phyloP scores from a whole-genome alignment of 1,140 invertebrate genomes.

The Steinernema khuongi region DNA sequence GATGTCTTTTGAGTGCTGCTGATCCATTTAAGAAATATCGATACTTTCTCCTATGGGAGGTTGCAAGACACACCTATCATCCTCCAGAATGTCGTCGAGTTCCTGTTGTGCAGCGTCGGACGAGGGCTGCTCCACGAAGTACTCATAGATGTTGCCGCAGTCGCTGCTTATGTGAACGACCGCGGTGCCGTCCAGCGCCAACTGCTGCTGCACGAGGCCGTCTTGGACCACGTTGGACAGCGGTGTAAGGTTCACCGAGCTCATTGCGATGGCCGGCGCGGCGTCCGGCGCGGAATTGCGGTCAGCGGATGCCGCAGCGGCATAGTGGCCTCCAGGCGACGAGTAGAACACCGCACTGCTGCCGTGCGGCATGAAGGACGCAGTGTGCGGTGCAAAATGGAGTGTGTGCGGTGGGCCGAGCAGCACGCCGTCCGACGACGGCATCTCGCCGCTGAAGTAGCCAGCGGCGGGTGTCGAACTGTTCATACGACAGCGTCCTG shows the following conservation, averaged over 20 bases:
- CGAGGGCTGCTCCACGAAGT: neutral
- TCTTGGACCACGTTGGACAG: neutral
- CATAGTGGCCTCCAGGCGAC: neutral
- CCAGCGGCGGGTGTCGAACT: neutral
- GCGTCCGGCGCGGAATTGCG: neutral
- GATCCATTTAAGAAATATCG: too few relatives aligned
- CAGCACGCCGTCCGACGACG: neutral
- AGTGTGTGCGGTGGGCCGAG: neutral
- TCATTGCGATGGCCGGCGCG: neutral
- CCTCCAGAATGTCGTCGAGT: neutral
- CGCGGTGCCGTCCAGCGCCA: neutral
- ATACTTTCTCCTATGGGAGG: too few relatives aligned
- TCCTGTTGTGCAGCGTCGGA: neutral
- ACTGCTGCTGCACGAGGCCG: neutral
- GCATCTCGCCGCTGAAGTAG: slow-evolving; percentile 8
- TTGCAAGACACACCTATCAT: too few relatives aligned
- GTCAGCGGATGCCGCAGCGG: too few relatives aligned
- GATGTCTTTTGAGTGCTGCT: too few relatives aligned
- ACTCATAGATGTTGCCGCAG: slow-evolving; percentile 2
- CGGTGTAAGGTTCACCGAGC: neutral
- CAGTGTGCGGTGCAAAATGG: neutral
- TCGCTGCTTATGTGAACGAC: slow-evolving; percentile 7
- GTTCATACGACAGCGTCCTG: neutral
- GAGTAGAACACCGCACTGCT: neutral
- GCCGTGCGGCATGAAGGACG: slow-evolving; percentile 1